Base-by-base conservation (phyloP, 2,113 vertebrate species). In the Hypocryptadius cinnamomeus region DNA sequence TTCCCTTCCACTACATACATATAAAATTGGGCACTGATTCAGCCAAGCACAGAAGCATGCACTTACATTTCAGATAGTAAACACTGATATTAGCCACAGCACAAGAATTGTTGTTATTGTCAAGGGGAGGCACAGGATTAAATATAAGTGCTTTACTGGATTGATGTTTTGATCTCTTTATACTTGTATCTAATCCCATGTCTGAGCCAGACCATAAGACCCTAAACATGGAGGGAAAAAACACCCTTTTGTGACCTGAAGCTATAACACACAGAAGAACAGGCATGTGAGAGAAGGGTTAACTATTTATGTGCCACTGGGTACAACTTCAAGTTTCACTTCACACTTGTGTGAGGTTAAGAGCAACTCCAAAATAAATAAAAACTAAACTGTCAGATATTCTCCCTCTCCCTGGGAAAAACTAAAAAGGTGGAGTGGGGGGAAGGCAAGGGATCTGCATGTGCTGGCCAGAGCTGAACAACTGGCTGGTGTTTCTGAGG, bases 371-470 rank as follows among this genome's bases (percentile, higher is more conserved):
- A 27, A 89, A 79, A 60, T 27, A 50, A 68, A 60, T 19, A 27
- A n/a, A 53, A 72, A 25, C 16, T 11, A 66, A 72, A 7, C 15
- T 56, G 24, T 18, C 33, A 91, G 37, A 33, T 31, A 39, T 9
- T 51, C 21, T 60, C 17, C 30, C 21, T 53, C 2, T 57, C 42
- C 28, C 47, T 15, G 28, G 11, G 13, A 31, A 63, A 35, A 54
- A 24, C 13, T 27, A 25, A 11, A 42, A 51, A 59, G 8, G 8
- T 19, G 20, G 13, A 47, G 10, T 4, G 1, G 1, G 11, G 25
- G 7, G 8, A 48, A 61, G 10, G 51, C 3, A 2, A 82, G 28
- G 20, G 23, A 40, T 2, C 1, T 8, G 6, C 3, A 2, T 8
- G 12, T 1, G 0, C n/a, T 59, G 53, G 30, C 21, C 1, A 5